A percentile compares a stretch with the other conserved stretches of the same genome.
phyloP scores from a whole-genome alignment of 53 echinoderm and acorn worm species.

The Glandiceps talaboti region DNA sequence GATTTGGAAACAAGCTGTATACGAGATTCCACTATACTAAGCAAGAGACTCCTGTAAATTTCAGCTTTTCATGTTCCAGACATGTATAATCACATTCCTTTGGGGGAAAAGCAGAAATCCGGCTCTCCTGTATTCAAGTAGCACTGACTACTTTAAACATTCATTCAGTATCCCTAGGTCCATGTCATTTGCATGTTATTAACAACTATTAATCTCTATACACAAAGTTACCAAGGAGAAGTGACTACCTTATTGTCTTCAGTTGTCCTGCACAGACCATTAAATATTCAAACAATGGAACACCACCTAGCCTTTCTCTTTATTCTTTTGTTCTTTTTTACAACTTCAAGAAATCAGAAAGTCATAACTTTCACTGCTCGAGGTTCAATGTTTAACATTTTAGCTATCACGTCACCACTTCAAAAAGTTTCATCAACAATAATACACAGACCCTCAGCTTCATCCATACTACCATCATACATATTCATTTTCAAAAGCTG shows the following conservation, averaged over 20 bases:
- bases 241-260: background rate
- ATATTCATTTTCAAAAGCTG: too few relatives aligned
- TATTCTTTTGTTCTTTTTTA: too few relatives aligned
- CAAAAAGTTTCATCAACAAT: too few relatives aligned
- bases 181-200: background rate
- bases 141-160: background rate
- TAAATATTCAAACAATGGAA: background rate
- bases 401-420: too few relatives aligned
- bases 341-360: background rate
- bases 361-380: background rate
- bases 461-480: too few relatives aligned
- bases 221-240: background rate
- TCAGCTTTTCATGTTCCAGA: background rate
- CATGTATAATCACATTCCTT: background rate
- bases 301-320: background rate
- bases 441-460: too few relatives aligned
- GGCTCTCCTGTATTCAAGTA: background rate
- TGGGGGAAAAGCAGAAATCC: background rate
- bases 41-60: background rate
- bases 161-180: background rate
- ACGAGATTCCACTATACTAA: too few relatives aligned
- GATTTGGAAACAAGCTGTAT: too few relatives aligned
- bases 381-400: too few relatives aligned
- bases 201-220: background rate
- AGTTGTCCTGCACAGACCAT: background rate